Evolutionary conservation across 2,797 vertebrate genomes (phyloP), one percentile per base, ranked within the genome.

Genomic region (Petrocephalus schoutedeni): DNA sequence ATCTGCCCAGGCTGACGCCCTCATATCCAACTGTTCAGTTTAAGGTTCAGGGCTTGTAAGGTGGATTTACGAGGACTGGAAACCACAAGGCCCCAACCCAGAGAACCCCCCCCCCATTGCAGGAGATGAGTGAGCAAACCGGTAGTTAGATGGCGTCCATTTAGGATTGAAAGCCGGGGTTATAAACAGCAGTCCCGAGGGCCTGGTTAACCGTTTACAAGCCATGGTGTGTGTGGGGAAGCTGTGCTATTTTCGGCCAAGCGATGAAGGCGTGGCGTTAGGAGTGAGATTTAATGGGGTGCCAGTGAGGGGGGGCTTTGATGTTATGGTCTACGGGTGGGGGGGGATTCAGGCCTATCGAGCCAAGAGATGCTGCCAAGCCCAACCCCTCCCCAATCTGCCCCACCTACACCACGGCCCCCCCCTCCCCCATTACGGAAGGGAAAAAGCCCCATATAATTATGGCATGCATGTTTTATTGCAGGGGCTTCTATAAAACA

Each of bases 191-290:
- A 82, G 74, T 32, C 32, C 56, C 91, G 92, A 93, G 92, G 89
- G 61, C 56, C 8, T 54, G 85, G 12, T 90, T 89, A 91, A 88
- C 64, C 9, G 87, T 90, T 90, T 93, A 92, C 93, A 90, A 87
- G 57, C 21, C 88, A 21, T 71, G 23, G 61, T 64, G 77, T 49
- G 49, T 57, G 49, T 57, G 80, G 14, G 32, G 14, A 57, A 16
- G 86, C 6, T 45, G 80, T 19, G 45, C 21, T 59, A 86, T 59
- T 61, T 61, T 86, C 9, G 3, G 54, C 28, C 12, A 59, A 19
- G 6, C 6, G 6, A 21, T 41, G 16, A 19, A 32, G 56, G 56
- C 0, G 57, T 59, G 85, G 7, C 7, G 6, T 36, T 45, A 61
- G 16, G 32, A 4, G 83, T 56, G 83, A 19, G 82, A 4, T 10